These are phyloP conservation scores for Xylota segnis DNA, from an alignment of 2,888 invertebrate species.

Conservation along the genomic window DNA sequence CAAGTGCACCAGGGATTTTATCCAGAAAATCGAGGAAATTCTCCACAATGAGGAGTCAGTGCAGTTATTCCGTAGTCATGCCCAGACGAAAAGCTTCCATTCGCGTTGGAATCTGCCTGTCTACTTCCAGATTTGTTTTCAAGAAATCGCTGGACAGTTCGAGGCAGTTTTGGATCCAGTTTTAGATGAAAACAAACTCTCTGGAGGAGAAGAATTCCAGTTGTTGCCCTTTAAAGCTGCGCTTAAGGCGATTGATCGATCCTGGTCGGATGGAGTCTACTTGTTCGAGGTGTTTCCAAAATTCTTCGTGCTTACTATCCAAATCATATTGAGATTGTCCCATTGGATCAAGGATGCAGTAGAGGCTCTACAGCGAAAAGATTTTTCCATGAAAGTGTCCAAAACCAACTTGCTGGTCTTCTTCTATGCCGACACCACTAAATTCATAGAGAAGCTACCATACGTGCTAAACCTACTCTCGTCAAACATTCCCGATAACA, in stretches of 20 bases:
- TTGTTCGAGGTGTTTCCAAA: slow-evolving; percentile 91
- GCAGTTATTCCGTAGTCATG: slow-evolving; percentile 87
- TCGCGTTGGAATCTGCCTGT: slow-evolving; percentile 97
- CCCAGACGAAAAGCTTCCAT: slow-evolving; percentile 91
- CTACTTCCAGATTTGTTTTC: slow-evolving; percentile 96
- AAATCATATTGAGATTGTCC: slow-evolving; percentile 92
- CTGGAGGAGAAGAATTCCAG: slow-evolving; percentile 77
- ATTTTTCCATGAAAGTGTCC: slow-evolving; percentile 75
- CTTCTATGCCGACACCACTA: slow-evolving; percentile 80
- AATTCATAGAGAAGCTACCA: slow-evolving; percentile 79
- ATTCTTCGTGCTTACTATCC: slow-evolving; percentile 95
- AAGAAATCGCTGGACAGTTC: slow-evolving; percentile 92
- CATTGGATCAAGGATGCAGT: slow-evolving; percentile 88
- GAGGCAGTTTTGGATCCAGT: slow-evolving; percentile 81
- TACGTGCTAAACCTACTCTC: slow-evolving; percentile 88
- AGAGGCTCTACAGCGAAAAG: slow-evolving; percentile 64
- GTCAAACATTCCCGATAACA: slow-evolving; percentile 85
- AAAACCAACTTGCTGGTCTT: slow-evolving; percentile 80
- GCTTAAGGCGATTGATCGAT: slow-evolving; percentile 86
- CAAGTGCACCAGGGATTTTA: slow-evolving; percentile 90
- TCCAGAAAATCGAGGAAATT: slow-evolving; percentile 89
- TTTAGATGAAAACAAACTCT: slow-evolving; percentile 79
- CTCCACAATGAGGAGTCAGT: slow-evolving; percentile 86
- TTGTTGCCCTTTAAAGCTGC: slow-evolving; percentile 84
- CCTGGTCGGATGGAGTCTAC: slow-evolving; percentile 93